Evolutionary conservation across 2,113 vertebrate species (phyloP), one percentile per base, ranked within the genome.

Genomic region (Chionomys nivalis): DNA sequence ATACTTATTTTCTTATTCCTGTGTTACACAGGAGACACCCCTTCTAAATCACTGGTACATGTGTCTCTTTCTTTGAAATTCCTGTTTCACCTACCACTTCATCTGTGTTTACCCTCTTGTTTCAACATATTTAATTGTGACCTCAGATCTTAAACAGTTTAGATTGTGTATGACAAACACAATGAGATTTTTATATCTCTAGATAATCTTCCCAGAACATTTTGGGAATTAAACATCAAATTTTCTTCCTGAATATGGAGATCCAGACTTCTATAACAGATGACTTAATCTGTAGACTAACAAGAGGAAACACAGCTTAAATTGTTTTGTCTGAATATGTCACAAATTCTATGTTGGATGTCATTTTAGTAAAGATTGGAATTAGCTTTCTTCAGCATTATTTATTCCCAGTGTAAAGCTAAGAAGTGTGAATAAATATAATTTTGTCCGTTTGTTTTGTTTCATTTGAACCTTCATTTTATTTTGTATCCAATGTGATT

Each of bases 401-500:
- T 88, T 97, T 90, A 95, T 66, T 97, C 98, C 92, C 89, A 95
- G 76, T 87, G 89, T 98, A 93, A 97, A 98, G 87, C 95, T 97
- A 66, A 96, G 97, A 96, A 95, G 31, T 63, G 94, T 97, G 92
- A 68, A 96, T 95, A 97, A 95, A 75, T 95, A 94, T 96, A 95
- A 97, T 96, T 70, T 98, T 31, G 39, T 85, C 96, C 1, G 97
- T 98, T 97, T 96, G 76, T 98, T 98, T 87, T 92, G 68, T 93
- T 97, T 94, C 4, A 73, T 96, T 94, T 97, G 96, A 97, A 97
- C 77, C 98, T 97, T 97, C 81, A 87, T 98, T 98, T 98, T 97
- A 95, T 98, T 98, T 98, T 97, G 95, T 98, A 98, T 97, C 98
- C 89, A 58, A 91, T 98, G 98, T 98, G 98, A 98, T 98, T 98